Evolutionary conservation across 2,797 vertebrate species (phyloP).

Genomic region (Heteromormyrus szaboi): DNA sequence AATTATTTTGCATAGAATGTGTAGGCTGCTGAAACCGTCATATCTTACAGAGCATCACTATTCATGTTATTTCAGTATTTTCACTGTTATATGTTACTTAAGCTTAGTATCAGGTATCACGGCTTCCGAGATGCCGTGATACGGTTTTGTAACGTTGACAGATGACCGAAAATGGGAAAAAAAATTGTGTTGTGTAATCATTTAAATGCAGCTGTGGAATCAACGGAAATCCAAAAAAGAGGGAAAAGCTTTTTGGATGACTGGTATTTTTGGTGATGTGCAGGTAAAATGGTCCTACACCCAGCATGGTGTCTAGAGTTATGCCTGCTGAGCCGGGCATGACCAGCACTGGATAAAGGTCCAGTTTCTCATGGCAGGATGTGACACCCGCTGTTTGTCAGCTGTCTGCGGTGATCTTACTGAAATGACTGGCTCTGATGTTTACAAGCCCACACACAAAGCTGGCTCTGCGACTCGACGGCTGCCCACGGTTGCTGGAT

Average conservation of each 20-base stretch:
- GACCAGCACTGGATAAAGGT: neutral
- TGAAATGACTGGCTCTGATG: neutral
- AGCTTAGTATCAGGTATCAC: neutral
- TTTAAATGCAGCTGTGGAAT: neutral
- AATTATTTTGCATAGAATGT: neutral
- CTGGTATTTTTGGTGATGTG: neutral
- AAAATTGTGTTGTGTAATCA: neutral
- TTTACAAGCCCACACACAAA: neutral
- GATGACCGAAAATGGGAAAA: neutral
- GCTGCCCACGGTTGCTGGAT: neutral
- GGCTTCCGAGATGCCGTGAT: neutral
- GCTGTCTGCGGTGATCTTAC: neutral
- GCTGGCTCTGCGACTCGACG: neutral
- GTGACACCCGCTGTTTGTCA: neutral
- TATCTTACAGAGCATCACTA: neutral
- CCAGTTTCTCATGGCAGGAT: neutral
- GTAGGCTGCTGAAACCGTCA: neutral
- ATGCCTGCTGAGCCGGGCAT: neutral
- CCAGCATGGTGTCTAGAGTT: neutral
- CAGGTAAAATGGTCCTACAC: neutral
- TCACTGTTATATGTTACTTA: neutral
- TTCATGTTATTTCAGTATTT: neutral
- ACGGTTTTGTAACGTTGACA: neutral
- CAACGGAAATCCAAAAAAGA: neutral
- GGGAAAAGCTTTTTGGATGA: neutral